Evolutionary conservation across 2,113 vertebrate species (phyloP).

Genomic region (Sapayoa aenigma): DNA sequence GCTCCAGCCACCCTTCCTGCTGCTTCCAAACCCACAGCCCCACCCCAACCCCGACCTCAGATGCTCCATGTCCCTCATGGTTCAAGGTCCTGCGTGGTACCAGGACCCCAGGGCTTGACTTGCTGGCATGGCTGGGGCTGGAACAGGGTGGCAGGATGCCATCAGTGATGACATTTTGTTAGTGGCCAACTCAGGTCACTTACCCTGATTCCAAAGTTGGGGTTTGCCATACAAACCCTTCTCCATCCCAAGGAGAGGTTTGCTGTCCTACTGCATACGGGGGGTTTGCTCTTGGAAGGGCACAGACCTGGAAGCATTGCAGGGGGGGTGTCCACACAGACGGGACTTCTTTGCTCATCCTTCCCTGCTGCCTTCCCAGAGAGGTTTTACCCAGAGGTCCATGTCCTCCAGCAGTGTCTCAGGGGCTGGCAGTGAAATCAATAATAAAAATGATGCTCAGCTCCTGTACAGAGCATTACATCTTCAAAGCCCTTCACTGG

Average conservation of each 20-base stretch:
- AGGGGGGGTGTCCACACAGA: background rate
- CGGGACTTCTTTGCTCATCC: background rate
- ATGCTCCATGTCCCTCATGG: accelerated
- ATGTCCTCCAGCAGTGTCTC: background rate
- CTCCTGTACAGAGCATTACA: background rate
- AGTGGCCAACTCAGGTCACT: background rate
- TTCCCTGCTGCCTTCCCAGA: background rate
- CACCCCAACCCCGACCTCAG: background rate
- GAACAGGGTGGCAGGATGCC: background rate
- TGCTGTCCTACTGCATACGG: accelerated
- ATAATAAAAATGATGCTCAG: conserved; percentile 1
- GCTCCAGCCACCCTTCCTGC: background rate
- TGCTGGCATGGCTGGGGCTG: background rate
- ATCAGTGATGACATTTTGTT: background rate
- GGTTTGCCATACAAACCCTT: background rate
- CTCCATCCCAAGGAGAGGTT: background rate
- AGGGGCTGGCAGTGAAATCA: background rate
- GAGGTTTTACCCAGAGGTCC: background rate
- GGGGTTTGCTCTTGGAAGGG: background rate
- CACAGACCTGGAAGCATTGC: background rate
- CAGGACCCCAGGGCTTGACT: background rate
- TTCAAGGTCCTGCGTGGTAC: accelerated
- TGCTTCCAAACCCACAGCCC: background rate
- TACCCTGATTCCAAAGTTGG: accelerated
- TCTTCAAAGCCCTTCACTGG: background rate